Conservation (phyloP, 2,888 invertebrate species). For the Chelonus formosanus region DNA sequence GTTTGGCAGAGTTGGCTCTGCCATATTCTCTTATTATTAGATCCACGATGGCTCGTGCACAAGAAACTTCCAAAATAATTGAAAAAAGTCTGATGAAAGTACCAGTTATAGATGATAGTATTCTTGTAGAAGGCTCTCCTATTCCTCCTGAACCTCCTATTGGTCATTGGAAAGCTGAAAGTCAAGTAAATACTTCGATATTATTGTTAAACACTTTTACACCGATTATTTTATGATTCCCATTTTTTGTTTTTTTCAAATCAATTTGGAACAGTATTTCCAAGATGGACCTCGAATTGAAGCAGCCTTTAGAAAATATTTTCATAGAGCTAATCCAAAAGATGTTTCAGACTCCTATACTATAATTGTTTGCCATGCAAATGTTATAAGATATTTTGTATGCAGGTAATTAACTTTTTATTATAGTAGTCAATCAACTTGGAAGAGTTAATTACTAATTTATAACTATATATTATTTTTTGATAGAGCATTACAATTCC, state of each 20-base stretch:
- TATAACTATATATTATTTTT: no score
- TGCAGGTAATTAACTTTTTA: conserved; percentile 68
- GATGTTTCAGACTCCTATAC: conserved; percentile 88
- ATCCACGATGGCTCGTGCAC: conserved; percentile 94
- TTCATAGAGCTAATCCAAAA: conserved; percentile 84
- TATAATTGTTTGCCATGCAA: conserved; percentile 94
- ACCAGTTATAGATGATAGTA: conserved; percentile 73
- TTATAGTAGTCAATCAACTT: no score
- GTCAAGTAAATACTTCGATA: no score
- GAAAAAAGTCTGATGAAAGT: conserved; percentile 72
- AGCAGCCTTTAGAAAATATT: conserved; percentile 92
- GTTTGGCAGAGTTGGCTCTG: conserved; percentile 79
- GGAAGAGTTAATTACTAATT: no score
- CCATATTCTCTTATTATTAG: conserved; percentile 83
- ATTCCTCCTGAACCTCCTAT: conserved; percentile 93
- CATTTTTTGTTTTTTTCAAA: no score
- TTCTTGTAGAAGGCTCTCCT: conserved; percentile 93
- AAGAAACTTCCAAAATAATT: conserved; percentile 89
- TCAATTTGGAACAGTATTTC: conserved; percentile 73
- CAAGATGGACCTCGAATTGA: conserved; percentile 94
- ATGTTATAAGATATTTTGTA: conserved; percentile 96
- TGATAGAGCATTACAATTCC: conserved; percentile 91
- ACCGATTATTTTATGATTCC: no score
- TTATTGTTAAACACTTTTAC: no score
- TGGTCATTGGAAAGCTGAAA: conserved; percentile 87